Base-by-base conservation (phyloP, 92 coral and sea anemone genomes). In the Porites cylindrica region DNA sequence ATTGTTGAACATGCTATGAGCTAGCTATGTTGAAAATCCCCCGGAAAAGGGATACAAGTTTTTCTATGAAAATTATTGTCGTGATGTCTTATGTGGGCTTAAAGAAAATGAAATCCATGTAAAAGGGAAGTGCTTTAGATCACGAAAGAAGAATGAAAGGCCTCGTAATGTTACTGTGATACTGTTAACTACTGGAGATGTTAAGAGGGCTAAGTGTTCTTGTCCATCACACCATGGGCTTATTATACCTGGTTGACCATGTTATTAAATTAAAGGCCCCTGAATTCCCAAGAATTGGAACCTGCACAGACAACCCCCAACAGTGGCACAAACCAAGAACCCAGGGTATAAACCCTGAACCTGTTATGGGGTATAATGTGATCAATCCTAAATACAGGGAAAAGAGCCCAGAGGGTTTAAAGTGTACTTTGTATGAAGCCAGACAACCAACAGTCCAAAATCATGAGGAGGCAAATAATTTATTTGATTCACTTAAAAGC, bases 291-390 rank as follows among this genome's bases (percentile, higher is more conserved):
- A 78, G 24, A 81, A 80, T 70, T 79, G 95, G 95, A 52, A 92
- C 93, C 82, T 86, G 93, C 66, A 92, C 93, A 67, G 95, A 89
- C 23, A 92, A 92, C 74, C 93, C 95, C 51, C 95, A 92, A 72
- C 90, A 92, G 85, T 92, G 89, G 89, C 95, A 92, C 76, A 82
- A 86, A 90, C 95, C 95, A 59, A 89, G 93, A 85, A 92, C 91
- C 21, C 71, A 85, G 77, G 93, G 93, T 29, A 85, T 92, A 53
- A 66, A 77, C 53, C 71, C 91, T 52, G 95, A 92, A 60, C 93
- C 91, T 69, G 76, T 92, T 52, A 85, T 92, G 92, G 95, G 90
- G 18, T 88, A 68, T 80, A 84, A 81, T 9, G 86, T 89, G 13
- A 84, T 79, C 32, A 82, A 74, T 70, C 92, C 95, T 7, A 85